Percentiles rank a stretch among this genome's conserved stretches.
These are phyloP conservation scores for Blastomussa wellsi DNA, from an alignment of 92 coral and sea anemone genomes.

Conservation along the genomic window DNA sequence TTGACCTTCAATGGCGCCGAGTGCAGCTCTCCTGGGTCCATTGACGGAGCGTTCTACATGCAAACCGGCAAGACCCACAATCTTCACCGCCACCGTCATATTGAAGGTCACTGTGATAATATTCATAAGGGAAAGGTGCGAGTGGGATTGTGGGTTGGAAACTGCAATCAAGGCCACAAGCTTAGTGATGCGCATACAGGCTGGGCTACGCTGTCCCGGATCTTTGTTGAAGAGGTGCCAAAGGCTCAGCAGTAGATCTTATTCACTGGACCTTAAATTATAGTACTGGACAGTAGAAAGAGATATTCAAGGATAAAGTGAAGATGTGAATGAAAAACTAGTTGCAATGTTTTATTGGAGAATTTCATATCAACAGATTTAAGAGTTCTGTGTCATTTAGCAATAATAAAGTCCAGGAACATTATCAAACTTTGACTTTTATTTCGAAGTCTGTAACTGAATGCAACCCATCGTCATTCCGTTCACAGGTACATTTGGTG, in stretches of 20 bases:
- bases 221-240: conserved; percentile 13
- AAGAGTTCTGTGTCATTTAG: not conserved
- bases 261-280: not conserved
- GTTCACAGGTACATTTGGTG: no score
- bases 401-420: not conserved
- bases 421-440: not conserved
- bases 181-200: conserved; percentile 14
- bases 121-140: conserved; percentile 32
- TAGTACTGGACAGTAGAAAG: not conserved
- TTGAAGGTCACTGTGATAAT: conserved; percentile 52
- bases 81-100: conserved; percentile 33
- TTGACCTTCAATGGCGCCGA: conserved; percentile 54
- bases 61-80: not conserved
- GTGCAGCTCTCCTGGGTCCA: conserved; percentile 46
- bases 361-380: not conserved
- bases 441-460: no score
- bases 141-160: conserved; percentile 57
- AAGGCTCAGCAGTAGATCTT: not conserved
- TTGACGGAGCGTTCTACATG: conserved; percentile 43
- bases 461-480: no score
- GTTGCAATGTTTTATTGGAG: no score
- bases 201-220: conserved; percentile 12
- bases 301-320: not conserved
- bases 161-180: conserved; percentile 6
- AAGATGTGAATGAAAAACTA: no score